These are phyloP conservation scores for Hydropsyche tenuis DNA, from an alignment of 1,140 invertebrate species.

Conservation along the genomic window DNA sequence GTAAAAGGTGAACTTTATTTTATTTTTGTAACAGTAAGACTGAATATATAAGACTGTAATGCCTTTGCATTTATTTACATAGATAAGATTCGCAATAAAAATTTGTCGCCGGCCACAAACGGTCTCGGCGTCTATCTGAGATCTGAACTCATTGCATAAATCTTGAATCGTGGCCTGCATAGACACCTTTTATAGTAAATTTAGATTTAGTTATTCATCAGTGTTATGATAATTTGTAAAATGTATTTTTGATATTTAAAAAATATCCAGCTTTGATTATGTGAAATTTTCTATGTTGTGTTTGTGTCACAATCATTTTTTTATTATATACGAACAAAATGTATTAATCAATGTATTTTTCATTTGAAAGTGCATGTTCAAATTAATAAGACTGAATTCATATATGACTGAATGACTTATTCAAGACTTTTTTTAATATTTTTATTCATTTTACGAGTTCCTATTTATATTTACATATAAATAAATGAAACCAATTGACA, in stretches of 20 bases:
- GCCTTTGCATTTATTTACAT: conserved; percentile 46
- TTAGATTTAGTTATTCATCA: conserved; percentile 29
- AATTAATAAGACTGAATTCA: conserved; percentile 34
- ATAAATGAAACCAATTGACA: conserved; percentile 14
- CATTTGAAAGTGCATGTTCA: conserved; percentile 22
- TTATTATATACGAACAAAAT: conserved; percentile 12
- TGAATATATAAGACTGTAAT: conserved; percentile 49
- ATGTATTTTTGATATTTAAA: conserved; percentile 51
- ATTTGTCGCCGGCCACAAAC: background rate
- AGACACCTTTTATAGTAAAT: conserved; percentile 13
- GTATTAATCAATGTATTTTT: background rate
- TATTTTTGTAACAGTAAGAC: conserved; percentile 50
- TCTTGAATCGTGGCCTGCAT: background rate
- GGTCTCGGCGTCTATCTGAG: background rate
- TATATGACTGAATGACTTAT: conserved; percentile 25
- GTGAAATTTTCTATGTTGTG: conserved; percentile 50
- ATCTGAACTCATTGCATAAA: too few species aligned
- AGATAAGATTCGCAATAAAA: conserved; percentile 43
- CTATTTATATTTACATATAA: conserved; percentile 49
- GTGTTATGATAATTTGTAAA: conserved; percentile 37
- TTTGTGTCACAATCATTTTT: conserved; percentile 46
- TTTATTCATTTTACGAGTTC: conserved; percentile 40
- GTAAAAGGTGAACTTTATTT: conserved; percentile 35
- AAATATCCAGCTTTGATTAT: conserved; percentile 50
- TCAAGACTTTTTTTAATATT: background rate